Base-by-base conservation (phyloP, 2,888 invertebrate species). In the Campoplex nolae region DNA sequence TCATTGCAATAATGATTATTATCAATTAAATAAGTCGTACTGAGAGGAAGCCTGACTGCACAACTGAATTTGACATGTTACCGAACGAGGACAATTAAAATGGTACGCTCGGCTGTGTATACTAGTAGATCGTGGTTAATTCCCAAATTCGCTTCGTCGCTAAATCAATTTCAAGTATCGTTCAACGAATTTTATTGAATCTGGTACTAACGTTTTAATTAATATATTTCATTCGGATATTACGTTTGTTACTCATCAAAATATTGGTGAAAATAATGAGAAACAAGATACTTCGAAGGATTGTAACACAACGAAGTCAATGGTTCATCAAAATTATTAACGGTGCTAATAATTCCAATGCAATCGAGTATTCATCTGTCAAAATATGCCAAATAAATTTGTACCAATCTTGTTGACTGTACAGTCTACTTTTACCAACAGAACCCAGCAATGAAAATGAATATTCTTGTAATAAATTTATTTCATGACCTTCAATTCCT, bases 41-140 rank as follows among this genome's bases (percentile, higher is more conserved):
- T 23, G 23, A 42, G 23, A 28, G 42, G 28, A 38, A 42, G 23
- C 48, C 11, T 16, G 48, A 45, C 70, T 45, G n/a, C n/a, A 18
- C 58, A 62, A 56, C 35, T 8, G 45, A 45, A 38, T 42, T 67
- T 73, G 48, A 58, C 56, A 32, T 58, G 51, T 80, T 80, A 68
- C 48, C 28, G 51, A 75, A 83, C n/a, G 62, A 62, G 76, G 16
- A 45, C 38, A 58, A 71, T 71, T 77, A 83, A 77, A 71, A 67
- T 42, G 32, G 77, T 28, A 77, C 62, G 77, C 45, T 58, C n/a
- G 54, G 54, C 23, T 68, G 18, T 45, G 32, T 80, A 42, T 13
- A 9, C 58, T 23, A 23, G 38, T 45, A 48, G 28, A 28, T 78
- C n/a, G 79, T 45, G 67, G 51, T 78, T 67, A 45, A 75, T 42